Evolutionary conservation across 2,113 vertebrate species (phyloP), one percentile per base, ranked within the genome.

Genomic region (Pluvianellus socialis): DNA sequence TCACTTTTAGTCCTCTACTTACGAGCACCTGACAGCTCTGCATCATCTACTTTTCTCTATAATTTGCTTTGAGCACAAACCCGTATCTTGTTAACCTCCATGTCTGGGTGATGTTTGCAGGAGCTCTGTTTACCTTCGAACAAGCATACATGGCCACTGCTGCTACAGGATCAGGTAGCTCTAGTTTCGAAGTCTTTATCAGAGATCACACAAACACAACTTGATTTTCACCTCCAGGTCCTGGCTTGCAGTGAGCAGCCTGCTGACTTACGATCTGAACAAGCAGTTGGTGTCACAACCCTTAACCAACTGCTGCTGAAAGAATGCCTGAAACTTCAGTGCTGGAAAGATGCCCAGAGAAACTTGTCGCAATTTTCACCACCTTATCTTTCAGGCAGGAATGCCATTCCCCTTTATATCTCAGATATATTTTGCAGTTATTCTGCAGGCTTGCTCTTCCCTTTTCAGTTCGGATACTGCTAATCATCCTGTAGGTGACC

Each of bases 121-220:
- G 56, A 74, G 73, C 77, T 62, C 44, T 33, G 38, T 58, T 61
- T 71, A 67, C 73, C 70, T 85, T 7, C 16, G 18, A 35, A 14
- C 5, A 35, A 28, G 47, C 2, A 9, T 16, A n/a, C 44, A 5
- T 2, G 10, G 68, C 73, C 49, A 56, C 1, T 44, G 73, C 84
- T 85, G 87, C 70, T 68, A 61, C 45, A 79, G 58, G 76, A 91
- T 82, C 91, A 35, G 86, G 59, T 84, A 94, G 84, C 74, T 96
- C 95, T 45, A 14, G 53, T 87, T 95, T 72, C 80, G 1, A 59
- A 66, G 80, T 28, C 92, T 50, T 84, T 79, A 96, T 89, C 80
- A 76, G 86, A 82, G 49, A 84, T 81, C 61, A 71, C 83, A 61
- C 18, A 30, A 27, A n/a, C 45, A 86, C 83, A 49, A 55, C 27